A percentile compares a stretch with the other conserved stretches of the same genome.
phyloP scores from a whole-genome alignment of 2,797 vertebrate species.

The Echiichthys vipera region DNA sequence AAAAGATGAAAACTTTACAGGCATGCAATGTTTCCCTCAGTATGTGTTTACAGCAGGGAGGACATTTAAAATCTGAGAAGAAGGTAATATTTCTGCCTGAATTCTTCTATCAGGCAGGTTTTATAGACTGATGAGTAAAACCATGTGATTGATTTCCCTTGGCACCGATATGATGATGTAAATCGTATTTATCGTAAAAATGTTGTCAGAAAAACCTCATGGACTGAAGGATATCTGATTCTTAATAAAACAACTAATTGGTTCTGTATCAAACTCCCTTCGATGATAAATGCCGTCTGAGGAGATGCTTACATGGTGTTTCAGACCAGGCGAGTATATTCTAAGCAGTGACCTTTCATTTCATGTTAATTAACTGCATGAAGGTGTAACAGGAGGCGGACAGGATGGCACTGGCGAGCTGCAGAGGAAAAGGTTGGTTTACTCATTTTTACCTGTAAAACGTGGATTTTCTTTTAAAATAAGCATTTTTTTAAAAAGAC shows the following conservation, averaged over 20 bases:
- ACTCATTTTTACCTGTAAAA: not conserved
- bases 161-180: constrained; percentile 9
- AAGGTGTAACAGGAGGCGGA: not conserved
- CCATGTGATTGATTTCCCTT: constrained; percentile 11
- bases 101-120: constrained; percentile 6
- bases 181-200: constrained; percentile 2
- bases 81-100: too few relatives aligned
- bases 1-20: not conserved
- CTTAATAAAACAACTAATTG: constrained; percentile 8
- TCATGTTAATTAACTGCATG: not conserved
- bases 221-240: not conserved
- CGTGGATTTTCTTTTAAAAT: not conserved
- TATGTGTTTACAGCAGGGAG: not conserved
- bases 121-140: constrained; percentile 29
- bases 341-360: constrained; percentile 14
- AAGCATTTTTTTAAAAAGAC: not conserved
- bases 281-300: too few relatives aligned
- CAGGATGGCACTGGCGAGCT: not conserved
- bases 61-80: not conserved
- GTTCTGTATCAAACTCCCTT: too few relatives aligned
- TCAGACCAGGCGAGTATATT: not conserved
- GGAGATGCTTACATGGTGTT: not conserved
- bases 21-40: not conserved
- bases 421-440: not conserved
- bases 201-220: constrained; percentile 31